Evolutionary conservation across 1,140 invertebrate species (phyloP).

Genomic region (Geopemphigus sp.): DNA sequence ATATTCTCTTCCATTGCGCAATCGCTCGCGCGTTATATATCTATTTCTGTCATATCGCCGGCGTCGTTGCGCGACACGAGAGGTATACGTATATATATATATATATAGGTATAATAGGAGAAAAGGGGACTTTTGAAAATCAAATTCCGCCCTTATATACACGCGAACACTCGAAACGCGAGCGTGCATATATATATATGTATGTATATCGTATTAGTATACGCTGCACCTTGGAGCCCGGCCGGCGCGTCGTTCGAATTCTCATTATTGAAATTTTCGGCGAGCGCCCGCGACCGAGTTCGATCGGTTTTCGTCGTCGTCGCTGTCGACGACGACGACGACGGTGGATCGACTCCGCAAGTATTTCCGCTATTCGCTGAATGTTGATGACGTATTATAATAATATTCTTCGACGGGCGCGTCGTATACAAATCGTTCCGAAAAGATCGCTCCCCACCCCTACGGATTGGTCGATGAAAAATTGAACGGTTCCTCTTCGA

Average conservation of each 20-base stretch:
- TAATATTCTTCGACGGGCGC: not conserved
- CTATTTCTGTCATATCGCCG: not conserved
- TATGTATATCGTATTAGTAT: not conserved
- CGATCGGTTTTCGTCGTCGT: conserved; percentile 20
- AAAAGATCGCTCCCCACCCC: not conserved
- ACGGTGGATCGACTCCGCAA: conserved; percentile 1
- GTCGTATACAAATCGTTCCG: not conserved
- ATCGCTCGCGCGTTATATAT: not conserved
- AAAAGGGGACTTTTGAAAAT: conserved; percentile 33
- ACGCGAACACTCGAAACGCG: not conserved
- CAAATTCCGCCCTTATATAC: conserved; percentile 42
- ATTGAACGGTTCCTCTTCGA: not conserved
- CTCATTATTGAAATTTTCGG: conserved; percentile 44
- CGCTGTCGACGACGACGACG: no score
- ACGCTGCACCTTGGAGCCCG: not conserved
- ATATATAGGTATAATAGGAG: no score
- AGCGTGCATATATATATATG: not conserved
- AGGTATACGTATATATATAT: not conserved
- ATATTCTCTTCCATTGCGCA: not conserved
- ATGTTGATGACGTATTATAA: conserved; percentile 29
- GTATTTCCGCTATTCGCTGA: conserved; percentile 39
- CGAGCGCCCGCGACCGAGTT: not conserved
- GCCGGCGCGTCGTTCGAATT: not conserved
- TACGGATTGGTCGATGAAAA: conserved; percentile 1
- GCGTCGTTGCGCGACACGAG: conserved; percentile 4